phyloP scores from a whole-genome alignment of 2,797 vertebrate species.

The Tinamus major region DNA sequence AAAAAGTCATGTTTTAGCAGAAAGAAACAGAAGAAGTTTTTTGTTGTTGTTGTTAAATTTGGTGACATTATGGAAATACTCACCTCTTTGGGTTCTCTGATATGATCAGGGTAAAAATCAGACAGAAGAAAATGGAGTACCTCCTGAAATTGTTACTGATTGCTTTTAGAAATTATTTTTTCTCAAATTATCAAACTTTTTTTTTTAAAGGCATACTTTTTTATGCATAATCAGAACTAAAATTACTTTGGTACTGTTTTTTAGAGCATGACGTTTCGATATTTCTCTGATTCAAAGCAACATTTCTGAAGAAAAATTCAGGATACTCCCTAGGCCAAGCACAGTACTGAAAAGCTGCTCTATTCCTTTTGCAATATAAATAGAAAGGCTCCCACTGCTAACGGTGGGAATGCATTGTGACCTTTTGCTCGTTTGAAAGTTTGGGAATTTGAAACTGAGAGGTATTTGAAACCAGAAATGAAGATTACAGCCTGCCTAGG shows the following conservation, averaged over 20 bases:
- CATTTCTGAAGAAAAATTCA: constrained; percentile 6
- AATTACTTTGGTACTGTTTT: background rate
- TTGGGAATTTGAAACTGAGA: background rate
- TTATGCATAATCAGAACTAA: background rate
- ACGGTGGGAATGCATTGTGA: background rate
- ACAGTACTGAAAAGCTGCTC: constrained; percentile 1
- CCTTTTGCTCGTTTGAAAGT: constrained; percentile 35
- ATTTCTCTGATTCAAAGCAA: constrained; percentile 5
- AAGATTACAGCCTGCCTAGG: background rate
- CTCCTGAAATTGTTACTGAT: background rate
- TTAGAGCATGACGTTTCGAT: background rate
- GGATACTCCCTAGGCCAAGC: background rate
- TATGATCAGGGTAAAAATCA: background rate
- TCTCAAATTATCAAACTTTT: background rate
- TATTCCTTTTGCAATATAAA: constrained; percentile 25
- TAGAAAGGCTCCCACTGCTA: constrained; percentile 16
- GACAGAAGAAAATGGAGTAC: background rate
- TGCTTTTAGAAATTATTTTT: background rate
- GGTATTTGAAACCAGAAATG: constrained; percentile 6
- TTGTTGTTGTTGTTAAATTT: background rate
- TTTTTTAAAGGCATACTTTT: background rate
- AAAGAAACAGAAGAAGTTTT: background rate
- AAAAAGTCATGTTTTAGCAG: background rate
- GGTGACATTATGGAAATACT: background rate
- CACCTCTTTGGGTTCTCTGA: background rate